phyloP scores from a whole-genome alignment of 1,140 invertebrate species.

The Steinernema khuongi region DNA sequence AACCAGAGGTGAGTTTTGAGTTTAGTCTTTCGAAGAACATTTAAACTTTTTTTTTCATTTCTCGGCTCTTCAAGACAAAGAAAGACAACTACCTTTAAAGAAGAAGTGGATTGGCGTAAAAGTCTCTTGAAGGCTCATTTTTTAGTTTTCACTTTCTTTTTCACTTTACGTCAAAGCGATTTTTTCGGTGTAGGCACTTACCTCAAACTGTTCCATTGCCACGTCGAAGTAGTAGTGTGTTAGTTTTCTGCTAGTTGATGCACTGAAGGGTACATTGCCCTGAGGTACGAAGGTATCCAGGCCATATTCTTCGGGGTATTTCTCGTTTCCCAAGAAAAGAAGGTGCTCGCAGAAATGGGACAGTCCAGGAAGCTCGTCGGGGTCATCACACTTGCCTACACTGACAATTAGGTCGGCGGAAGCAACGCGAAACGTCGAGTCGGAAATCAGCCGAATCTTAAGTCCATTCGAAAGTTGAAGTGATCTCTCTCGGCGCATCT shows the following conservation, averaged over 20 bases:
- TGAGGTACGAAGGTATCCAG: slow-evolving; percentile 66
- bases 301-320: slow-evolving; percentile 85
- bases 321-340: slow-evolving; percentile 84
- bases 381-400: slow-evolving; percentile 75
- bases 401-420: not conserved
- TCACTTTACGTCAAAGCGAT: no score
- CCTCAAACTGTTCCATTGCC: slow-evolving; percentile 72
- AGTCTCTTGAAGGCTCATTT: slow-evolving; percentile 6
- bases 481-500: no score
- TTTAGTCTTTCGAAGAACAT: no score
- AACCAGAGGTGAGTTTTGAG: no score
- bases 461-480: slow-evolving; percentile 77
- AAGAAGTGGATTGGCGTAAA: not conserved
- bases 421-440: slow-evolving; percentile 62
- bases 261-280: slow-evolving; percentile 76
- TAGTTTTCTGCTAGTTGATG: slow-evolving; percentile 78
- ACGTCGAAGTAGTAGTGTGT: slow-evolving; percentile 93
- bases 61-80: no score
- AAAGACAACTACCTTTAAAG: no score
- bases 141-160: no score
- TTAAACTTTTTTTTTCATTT: no score
- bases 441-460: slow-evolving; percentile 82
- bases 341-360: slow-evolving; percentile 98
- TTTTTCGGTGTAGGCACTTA: slow-evolving; percentile 22
- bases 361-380: slow-evolving; percentile 76